Conservation (phyloP, 2,113 vertebrate species). For the Microtus pennsylvanicus region DNA sequence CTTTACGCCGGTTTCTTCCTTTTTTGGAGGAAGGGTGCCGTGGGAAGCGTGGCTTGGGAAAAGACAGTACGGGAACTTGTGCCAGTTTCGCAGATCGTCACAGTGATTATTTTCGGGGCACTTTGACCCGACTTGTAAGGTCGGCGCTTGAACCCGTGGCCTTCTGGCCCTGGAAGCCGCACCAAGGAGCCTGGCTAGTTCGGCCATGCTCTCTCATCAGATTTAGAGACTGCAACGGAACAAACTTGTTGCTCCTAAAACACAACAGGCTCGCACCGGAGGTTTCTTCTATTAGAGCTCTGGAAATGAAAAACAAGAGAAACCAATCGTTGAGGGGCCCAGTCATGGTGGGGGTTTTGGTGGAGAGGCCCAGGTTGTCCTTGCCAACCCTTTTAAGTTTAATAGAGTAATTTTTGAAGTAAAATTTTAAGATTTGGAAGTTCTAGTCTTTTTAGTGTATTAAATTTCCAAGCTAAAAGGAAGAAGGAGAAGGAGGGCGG, state of each 20-base stretch:
- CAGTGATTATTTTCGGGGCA: background rate
- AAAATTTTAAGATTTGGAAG: constrained; percentile 11
- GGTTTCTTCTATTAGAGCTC: background rate
- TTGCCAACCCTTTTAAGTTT: constrained; percentile 54
- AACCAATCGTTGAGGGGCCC: background rate
- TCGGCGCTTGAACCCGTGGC: constrained; percentile 21
- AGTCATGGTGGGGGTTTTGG: background rate
- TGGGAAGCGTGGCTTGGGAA: constrained; percentile 60
- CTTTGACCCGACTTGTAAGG: background rate
- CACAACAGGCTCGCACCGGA: background rate
- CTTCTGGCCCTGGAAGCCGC: constrained; percentile 40
- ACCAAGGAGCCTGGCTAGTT: background rate
- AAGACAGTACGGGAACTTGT: constrained; percentile 40
- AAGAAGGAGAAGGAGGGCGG: background rate
- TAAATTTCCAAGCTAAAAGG: background rate
- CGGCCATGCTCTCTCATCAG: constrained; percentile 22
- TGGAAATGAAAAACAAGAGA: constrained; percentile 30
- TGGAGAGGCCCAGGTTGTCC: background rate
- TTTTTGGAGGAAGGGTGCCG: constrained; percentile 78
- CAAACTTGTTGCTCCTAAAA: constrained; percentile 42
- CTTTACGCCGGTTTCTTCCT: constrained; percentile 59
- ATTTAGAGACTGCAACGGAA: constrained; percentile 21
- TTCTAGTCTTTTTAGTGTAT: constrained; percentile 11
- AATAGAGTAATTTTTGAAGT: constrained; percentile 39
- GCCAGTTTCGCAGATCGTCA: constrained; percentile 24